Evolutionary conservation across 2,888 invertebrate genomes (phyloP).

Genomic region (Tinea trinotella): DNA sequence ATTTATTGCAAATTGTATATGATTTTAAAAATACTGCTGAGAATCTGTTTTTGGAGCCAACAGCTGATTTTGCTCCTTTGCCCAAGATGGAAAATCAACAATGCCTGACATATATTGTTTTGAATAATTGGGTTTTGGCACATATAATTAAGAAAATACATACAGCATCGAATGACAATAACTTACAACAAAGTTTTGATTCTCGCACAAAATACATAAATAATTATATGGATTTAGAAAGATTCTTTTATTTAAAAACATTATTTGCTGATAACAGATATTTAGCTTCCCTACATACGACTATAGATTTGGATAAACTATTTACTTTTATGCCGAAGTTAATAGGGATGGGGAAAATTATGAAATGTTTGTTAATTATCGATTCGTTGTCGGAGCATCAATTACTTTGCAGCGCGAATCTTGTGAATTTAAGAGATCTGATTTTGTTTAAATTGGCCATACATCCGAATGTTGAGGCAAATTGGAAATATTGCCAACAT

Average conservation of each 20-base stretch:
- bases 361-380: constrained; percentile 66
- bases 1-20: constrained; percentile 50
- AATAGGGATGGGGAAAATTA: constrained; percentile 54
- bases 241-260: constrained; percentile 64
- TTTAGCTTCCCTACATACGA: constrained; percentile 73
- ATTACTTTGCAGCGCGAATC: constrained; percentile 57
- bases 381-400: constrained; percentile 73
- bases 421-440: constrained; percentile 71
- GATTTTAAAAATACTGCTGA: constrained; percentile 59
- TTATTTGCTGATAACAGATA: constrained; percentile 72
- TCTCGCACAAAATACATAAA: constrained; percentile 73
- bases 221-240: constrained; percentile 71
- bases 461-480: constrained; percentile 54
- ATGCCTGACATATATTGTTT: constrained; percentile 74
- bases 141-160: constrained; percentile 78
- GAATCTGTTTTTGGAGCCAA: constrained; percentile 61
- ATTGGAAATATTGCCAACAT: constrained; percentile 65
- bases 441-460: constrained; percentile 73
- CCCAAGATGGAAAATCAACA: constrained; percentile 62
- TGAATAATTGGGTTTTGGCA: constrained; percentile 78
- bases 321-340: constrained; percentile 63
- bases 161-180: constrained; percentile 60
- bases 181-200: constrained; percentile 64
- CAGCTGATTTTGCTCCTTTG: constrained; percentile 52
- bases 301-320: constrained; percentile 62